These are phyloP conservation scores for Phaetusa simplex DNA, from an alignment of 2,113 vertebrate species.

Conservation along the genomic window DNA sequence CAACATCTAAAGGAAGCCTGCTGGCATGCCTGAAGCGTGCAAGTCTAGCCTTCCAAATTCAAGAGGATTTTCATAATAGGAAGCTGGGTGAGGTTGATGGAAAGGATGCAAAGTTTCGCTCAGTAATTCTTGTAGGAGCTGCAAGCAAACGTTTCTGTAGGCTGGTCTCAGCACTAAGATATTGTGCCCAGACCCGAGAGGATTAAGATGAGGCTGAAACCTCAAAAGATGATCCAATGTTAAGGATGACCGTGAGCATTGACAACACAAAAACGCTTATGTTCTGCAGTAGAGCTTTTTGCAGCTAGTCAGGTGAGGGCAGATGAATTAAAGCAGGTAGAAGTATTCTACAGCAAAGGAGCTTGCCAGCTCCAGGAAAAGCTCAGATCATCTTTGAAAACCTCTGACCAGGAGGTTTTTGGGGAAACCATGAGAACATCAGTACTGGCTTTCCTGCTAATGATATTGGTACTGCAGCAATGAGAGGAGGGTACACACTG, in stretches of 20 bases:
- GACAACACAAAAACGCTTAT: neutral
- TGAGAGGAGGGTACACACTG: neutral
- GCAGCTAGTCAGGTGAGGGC: neutral
- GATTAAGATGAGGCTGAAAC: neutral
- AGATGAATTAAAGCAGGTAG: neutral
- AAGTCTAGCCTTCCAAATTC: neutral
- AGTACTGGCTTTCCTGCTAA: neutral
- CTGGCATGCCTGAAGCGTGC: neutral
- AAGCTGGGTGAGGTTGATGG: neutral
- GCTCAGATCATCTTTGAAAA: neutral
- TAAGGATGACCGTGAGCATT: neutral
- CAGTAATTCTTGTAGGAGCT: neutral
- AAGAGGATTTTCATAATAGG: neutral
- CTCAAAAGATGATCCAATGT: neutral
- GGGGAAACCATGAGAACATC: neutral
- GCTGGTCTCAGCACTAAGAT: neutral
- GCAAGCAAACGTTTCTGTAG: neutral
- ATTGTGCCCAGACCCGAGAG: neutral
- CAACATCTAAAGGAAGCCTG: neutral
- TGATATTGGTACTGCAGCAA: neutral
- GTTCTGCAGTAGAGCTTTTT: neutral
- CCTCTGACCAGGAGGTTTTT: neutral
- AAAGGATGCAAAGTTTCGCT: neutral
- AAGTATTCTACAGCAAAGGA: neutral
- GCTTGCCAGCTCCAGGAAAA: neutral